Evolutionary conservation across 2,113 vertebrate genomes (phyloP).

Genomic region (Stigmatopora argus): DNA sequence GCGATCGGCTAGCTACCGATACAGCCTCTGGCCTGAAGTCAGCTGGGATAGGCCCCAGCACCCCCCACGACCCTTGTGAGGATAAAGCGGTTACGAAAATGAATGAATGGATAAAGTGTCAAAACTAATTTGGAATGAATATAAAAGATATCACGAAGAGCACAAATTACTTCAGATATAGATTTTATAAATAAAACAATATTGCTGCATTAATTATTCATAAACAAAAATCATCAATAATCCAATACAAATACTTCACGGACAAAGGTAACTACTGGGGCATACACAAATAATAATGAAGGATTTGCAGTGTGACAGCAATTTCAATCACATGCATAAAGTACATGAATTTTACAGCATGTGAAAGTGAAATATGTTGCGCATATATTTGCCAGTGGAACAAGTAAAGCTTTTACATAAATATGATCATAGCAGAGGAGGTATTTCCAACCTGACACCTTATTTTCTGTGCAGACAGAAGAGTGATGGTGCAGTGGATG

Average conservation of each 20-base stretch:
- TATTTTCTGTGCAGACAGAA: constrained; percentile 51
- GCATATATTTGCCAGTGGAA: constrained; percentile 55
- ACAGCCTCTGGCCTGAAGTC: too few relatives aligned
- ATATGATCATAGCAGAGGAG: constrained; percentile 47
- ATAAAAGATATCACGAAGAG: background rate
- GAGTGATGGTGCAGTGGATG: background rate
- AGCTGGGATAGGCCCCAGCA: too few relatives aligned
- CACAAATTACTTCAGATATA: constrained; percentile 45
- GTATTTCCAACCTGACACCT: constrained; percentile 57
- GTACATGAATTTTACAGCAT: constrained; percentile 59
- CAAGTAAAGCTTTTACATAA: constrained; percentile 59
- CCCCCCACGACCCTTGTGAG: too few relatives aligned
- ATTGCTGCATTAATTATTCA: constrained; percentile 63
- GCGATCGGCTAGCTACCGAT: too few relatives aligned
- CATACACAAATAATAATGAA: constrained; percentile 29
- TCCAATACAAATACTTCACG: constrained; percentile 56
- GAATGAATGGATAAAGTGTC: background rate
- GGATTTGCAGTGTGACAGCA: constrained; percentile 37
- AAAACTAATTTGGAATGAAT: background rate
- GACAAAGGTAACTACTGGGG: constrained; percentile 52
- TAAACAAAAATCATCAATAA: constrained; percentile 56
- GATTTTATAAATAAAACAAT: constrained; percentile 47
- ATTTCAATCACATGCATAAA: constrained; percentile 53
- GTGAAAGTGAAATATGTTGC: constrained; percentile 61
- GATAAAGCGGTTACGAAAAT: too few relatives aligned